Conservation (phyloP, 2,797 vertebrate genomes). For the Hyperoplus lanceolatus region DNA sequence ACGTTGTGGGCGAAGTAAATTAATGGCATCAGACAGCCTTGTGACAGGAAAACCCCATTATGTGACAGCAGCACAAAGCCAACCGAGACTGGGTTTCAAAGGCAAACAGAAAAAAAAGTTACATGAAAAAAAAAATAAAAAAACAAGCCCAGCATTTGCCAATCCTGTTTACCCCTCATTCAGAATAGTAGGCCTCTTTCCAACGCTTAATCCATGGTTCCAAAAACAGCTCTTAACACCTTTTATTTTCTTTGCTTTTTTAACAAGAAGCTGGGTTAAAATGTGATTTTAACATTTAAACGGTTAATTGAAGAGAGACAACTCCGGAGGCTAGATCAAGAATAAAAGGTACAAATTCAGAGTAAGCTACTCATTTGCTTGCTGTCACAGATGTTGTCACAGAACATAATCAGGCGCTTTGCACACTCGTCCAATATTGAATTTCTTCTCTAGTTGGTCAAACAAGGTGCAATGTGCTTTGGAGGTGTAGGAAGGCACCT, state of each 20-base stretch:
- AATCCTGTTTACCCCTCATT: conserved; percentile 25
- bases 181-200: conserved; percentile 44
- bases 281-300: conserved; percentile 13
- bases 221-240: conserved; percentile 26
- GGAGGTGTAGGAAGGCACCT: neutral
- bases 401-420: neutral
- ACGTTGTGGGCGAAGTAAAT: conserved; percentile 64
- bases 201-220: conserved; percentile 44
- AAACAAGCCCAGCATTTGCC: conserved; percentile 42
- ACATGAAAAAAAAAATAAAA: conserved; percentile 28
- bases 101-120: conserved; percentile 45
- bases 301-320: conserved; percentile 2
- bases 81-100: conserved; percentile 54
- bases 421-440: neutral
- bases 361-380: neutral
- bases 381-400: neutral
- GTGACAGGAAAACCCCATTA: conserved; percentile 73
- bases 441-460: neutral
- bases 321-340: neutral
- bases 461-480: neutral
- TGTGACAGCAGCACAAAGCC: conserved; percentile 63
- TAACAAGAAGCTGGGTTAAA: neutral
- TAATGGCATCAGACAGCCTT: conserved; percentile 79
- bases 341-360: neutral
- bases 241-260: conserved; percentile 7